phyloP scores from a whole-genome alignment of 2,888 invertebrate species.

The Orthonychiurus folsomi region DNA sequence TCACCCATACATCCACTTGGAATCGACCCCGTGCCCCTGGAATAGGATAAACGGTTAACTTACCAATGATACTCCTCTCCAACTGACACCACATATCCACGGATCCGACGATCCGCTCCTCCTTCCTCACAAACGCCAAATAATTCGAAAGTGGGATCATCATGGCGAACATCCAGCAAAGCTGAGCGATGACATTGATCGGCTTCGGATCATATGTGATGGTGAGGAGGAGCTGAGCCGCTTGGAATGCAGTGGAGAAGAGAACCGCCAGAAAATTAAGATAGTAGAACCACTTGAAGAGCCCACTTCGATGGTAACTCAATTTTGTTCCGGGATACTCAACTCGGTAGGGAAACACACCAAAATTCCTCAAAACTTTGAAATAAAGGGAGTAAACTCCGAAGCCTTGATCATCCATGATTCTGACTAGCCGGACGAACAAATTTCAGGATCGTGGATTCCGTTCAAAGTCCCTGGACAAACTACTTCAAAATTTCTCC shows the following conservation, averaged over 20 bases:
- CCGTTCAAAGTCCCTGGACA: not conserved
- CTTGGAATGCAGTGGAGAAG: constrained; percentile 33
- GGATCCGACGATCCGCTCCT: constrained; percentile 32
- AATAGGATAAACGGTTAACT: too few relatives aligned
- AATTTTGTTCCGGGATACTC: constrained; percentile 33
- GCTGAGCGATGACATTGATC: constrained; percentile 35
- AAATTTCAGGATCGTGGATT: not conserved
- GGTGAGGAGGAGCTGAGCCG: constrained; percentile 34
- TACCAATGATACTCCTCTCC: constrained; percentile 37
- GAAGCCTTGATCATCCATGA: constrained; percentile 38
- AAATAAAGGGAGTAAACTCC: constrained; percentile 36
- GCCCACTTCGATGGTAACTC: constrained; percentile 29
- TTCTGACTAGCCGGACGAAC: not conserved
- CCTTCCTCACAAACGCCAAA: constrained; percentile 31
- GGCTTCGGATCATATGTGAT: constrained; percentile 37
- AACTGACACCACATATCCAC: constrained; percentile 35
- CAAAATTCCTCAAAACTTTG: constrained; percentile 31
- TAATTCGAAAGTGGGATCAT: constrained; percentile 34
- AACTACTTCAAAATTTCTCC: not conserved
- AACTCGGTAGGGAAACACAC: constrained; percentile 34
- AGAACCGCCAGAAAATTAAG: constrained; percentile 34
- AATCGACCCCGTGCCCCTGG: too few relatives aligned
- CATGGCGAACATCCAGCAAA: constrained; percentile 40
- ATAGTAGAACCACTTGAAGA: constrained; percentile 38
- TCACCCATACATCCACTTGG: too few relatives aligned